Evolutionary conservation across 2,113 vertebrate genomes (phyloP).

Genomic region (Typhlomys cinereus): DNA sequence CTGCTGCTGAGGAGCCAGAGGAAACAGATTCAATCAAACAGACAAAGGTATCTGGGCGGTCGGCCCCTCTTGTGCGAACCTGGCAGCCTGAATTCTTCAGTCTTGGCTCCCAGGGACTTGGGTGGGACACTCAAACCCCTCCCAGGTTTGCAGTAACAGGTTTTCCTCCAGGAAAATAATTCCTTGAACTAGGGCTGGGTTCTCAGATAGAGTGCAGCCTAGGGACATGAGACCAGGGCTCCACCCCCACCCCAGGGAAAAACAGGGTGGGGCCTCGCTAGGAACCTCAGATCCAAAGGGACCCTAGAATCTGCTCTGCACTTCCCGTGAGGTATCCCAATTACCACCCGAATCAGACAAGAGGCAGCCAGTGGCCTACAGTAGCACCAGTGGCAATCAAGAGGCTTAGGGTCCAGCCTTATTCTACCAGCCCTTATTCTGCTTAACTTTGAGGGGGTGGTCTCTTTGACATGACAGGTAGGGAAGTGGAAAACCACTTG

Average conservation of each 20-base stretch:
- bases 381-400: background rate
- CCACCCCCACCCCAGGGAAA: background rate
- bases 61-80: no score
- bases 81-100: no score
- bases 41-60: no score
- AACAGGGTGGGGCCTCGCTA: background rate
- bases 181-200: background rate
- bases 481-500: background rate
- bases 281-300: background rate
- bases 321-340: background rate
- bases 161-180: background rate
- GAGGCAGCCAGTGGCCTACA: background rate
- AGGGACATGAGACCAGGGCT: background rate
- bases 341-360: background rate
- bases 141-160: background rate
- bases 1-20: slow-evolving; percentile 15
- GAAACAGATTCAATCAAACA: background rate
- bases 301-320: background rate
- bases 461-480: background rate
- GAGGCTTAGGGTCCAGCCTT: background rate
- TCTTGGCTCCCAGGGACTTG: background rate
- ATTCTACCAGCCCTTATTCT: background rate
- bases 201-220: background rate
- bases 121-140: no score
- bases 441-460: background rate